Base-by-base conservation (phyloP, 2,888 invertebrate species). In the Yponomeuta cagnagella region DNA sequence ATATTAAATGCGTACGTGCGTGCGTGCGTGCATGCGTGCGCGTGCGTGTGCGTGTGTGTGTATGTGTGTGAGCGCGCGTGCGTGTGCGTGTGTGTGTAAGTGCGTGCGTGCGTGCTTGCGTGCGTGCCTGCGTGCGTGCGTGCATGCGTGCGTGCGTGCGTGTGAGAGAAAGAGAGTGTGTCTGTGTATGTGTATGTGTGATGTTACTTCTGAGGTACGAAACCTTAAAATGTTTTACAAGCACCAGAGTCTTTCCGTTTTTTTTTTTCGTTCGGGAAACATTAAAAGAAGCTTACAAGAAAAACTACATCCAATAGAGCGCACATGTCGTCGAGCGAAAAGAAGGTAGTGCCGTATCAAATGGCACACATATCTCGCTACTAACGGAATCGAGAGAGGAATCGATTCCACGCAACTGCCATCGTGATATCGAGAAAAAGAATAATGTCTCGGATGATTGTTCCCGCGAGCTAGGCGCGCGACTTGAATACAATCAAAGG, bases 381-480 rank as follows among this genome's bases (percentile, higher is more conserved):
- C 31, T n/a, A 69, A 10, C 23, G 52, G 68, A 48, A 48, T 15
- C 68, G 68, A 68, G 48, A n/a, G 23, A 69, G 10, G 52, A 69
- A 48, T 69, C 68, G 68, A 69, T 69, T 48, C 68, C 48, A 10
- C 52, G 52, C 48, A 48, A 48, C 68, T 31, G 48, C 33, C 33
- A 48, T 48, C 52, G 52, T 6, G 52, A 48, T 37, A 33, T 67
- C 15, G n/a, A 2, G 67, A 9, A 64, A n/a, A 23, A 64, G 52
- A 52, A 52, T 68, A 31, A 70, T 70, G 70, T 63, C 33, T 23
- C 63, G 70, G 63, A 63, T 70, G 63, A 70, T 70, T 37, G 63
- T 70, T 70, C 63, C 15, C 68, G 68, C 63, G 63, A 63, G 63
- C 37, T 70, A 63, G 15, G 63, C 9, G 63, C 70, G 70, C 70